Evolutionary conservation across 2,113 vertebrate genomes (phyloP).

Genomic region (Semicossyphus pulcher): DNA sequence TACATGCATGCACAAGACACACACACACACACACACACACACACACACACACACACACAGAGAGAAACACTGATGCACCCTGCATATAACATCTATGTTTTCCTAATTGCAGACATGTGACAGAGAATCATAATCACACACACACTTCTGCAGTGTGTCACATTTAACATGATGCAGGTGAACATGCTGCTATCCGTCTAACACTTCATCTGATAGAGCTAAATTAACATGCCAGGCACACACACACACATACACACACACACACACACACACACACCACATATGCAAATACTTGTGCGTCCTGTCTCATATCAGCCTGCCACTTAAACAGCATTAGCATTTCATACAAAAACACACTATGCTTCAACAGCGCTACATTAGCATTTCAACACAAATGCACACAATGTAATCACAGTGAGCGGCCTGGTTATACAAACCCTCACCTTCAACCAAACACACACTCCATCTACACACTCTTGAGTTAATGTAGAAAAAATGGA

Average conservation of each 20-base stretch:
- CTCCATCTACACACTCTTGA: too few species aligned
- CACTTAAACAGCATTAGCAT: constrained; percentile 33
- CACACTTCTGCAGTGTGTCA: neutral
- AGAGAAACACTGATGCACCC: too few species aligned
- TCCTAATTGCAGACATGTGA: neutral
- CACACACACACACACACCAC: neutral
- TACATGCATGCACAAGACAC: neutral
- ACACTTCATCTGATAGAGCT: constrained; percentile 20
- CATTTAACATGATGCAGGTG: constrained; percentile 9
- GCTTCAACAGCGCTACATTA: neutral
- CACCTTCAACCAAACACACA: too few species aligned
- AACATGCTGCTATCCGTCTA: constrained; percentile 15
- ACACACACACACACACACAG: neutral
- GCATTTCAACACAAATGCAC: neutral
- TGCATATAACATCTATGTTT: neutral
- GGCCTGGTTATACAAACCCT: too few species aligned
- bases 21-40: neutral
- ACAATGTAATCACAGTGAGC: neutral
- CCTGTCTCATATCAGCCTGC: neutral
- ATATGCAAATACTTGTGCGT: constrained; percentile 15
- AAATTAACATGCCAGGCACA: constrained; percentile 28
- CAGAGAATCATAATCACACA: neutral
- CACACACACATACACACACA: neutral
- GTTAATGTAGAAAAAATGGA: too few species aligned
- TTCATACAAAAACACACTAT: constrained; percentile 16